Percentiles rank a stretch among this genome's conserved stretches.
These are phyloP conservation scores for Steinernema carpocapsae DNA, from an alignment of 2,888 invertebrate species.

Conservation along the genomic window DNA sequence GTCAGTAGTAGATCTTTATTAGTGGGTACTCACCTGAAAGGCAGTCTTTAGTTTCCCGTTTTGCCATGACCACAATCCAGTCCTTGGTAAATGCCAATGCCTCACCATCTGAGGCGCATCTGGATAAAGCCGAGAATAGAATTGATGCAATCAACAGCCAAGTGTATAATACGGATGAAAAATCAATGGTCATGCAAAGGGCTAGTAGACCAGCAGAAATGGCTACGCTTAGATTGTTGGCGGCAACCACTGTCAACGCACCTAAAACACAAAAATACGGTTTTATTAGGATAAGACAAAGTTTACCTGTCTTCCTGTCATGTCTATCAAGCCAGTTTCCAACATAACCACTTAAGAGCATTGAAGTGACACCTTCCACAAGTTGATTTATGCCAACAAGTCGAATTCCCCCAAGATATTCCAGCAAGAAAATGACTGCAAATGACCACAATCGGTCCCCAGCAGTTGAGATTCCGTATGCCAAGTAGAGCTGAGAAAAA, in stretches of 20 bases:
- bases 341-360: slow-evolving; percentile 45
- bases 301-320: slow-evolving; percentile 41
- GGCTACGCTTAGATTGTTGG: slow-evolving; percentile 55
- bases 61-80: slow-evolving; percentile 62
- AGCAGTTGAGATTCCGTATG: slow-evolving; percentile 40
- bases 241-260: slow-evolving; percentile 46
- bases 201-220: slow-evolving; percentile 48
- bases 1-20: neutral
- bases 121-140: slow-evolving; percentile 43
- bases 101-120: slow-evolving; percentile 60
- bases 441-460: slow-evolving; percentile 52
- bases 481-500: slow-evolving; percentile 42
- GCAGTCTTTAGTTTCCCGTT: slow-evolving; percentile 41
- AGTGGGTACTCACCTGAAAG: slow-evolving; percentile 21
- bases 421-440: slow-evolving; percentile 47
- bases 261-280: slow-evolving; percentile 34
- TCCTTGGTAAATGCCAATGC: slow-evolving; percentile 63
- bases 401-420: slow-evolving; percentile 44
- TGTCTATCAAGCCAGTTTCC: slow-evolving; percentile 48
- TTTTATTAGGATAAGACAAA: neutral
- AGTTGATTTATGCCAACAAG: slow-evolving; percentile 48
- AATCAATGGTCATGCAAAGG: slow-evolving; percentile 37
- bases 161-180: slow-evolving; percentile 39
- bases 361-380: slow-evolving; percentile 44
- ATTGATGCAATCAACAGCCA: slow-evolving; percentile 40